Base-by-base conservation (phyloP, 2,797 vertebrate species). In the Melanotaenia pygmaea region DNA sequence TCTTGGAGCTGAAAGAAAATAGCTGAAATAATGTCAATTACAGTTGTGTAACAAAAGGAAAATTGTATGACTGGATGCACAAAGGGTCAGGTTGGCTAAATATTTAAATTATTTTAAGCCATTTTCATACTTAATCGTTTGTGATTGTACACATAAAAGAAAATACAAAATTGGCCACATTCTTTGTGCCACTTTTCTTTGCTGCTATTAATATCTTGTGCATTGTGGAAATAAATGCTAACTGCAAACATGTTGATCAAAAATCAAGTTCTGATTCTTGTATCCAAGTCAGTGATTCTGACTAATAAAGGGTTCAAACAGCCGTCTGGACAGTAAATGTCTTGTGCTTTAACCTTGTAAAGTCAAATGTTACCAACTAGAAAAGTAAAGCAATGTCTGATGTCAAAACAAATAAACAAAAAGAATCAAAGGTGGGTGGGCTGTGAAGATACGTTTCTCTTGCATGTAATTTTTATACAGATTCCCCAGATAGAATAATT, bases 321-420 rank as follows among this genome's bases (percentile, higher is more conserved):
- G 51, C 14, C 32, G 22, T 32, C 38, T 68, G 50, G 43, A 43
- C 35, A 59, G 53, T 59, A 66, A 62, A 64, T 3, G 2, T 26
- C 64, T 22, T 81, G 50, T 80, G 57, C 61, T 22, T 51, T n/a
- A 51, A 22, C n/a, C 20, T 50, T 11, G 47, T 51, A 22, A 22
- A 11, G 47, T 51, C 1, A 51, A 51, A 51, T 12, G n/a, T 22
- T 77, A 62, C 9, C 22, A 14, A 16, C 14, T 54, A 14, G 51
- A 28, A 14, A 14, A 28, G 51, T 16, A 26, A 14, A 24, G 7
- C 8, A 3, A 18, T 5, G 18, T 47, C 18, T 9, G 40, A 10
- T 24, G 10, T 28, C 12, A 26, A 1, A 72, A 74, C 64, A 62
- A 56, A 24, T 72, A 64, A 74, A 81, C 53, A 59, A 38, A 35